phyloP scores from a whole-genome alignment of 2,797 vertebrate species.

The Anas bernieri region DNA sequence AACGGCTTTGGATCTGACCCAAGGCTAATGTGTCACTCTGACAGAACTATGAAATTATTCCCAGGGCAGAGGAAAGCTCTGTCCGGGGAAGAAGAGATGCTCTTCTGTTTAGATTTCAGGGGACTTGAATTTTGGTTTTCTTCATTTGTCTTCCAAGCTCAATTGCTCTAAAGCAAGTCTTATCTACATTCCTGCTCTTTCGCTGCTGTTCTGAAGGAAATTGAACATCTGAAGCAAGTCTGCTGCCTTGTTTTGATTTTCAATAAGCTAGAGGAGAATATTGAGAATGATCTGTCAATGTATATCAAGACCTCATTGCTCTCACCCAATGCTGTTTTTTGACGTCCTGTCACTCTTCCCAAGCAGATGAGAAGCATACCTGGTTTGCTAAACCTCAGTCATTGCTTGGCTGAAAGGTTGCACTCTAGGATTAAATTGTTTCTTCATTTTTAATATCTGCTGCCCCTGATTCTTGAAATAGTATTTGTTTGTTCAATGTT shows the following conservation, averaged over 20 bases:
- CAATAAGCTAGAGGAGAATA: neutral
- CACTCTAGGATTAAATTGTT: neutral
- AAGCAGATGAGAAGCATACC: neutral
- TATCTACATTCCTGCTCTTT: neutral
- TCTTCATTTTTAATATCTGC: neutral
- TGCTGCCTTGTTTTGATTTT: neutral
- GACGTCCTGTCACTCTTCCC: neutral
- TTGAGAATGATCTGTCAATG: neutral
- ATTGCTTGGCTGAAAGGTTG: neutral
- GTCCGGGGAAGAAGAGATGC: neutral
- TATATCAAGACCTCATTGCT: neutral
- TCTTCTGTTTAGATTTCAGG: slow-evolving; percentile 7
- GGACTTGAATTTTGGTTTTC: slow-evolving; percentile 38
- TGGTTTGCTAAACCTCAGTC: neutral
- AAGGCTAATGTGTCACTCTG: neutral
- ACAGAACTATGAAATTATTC: neutral
- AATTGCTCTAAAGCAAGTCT: slow-evolving; percentile 26
- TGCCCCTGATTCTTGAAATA: neutral
- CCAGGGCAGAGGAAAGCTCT: neutral
- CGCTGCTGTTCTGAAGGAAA: neutral
- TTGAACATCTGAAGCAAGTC: neutral
- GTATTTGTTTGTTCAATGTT: neutral
- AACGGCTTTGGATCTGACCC: neutral
- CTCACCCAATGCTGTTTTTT: neutral
- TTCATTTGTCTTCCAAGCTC: slow-evolving; percentile 42